Conservation (phyloP, 2,888 invertebrate genomes). For the Leptogaster cylindrica region DNA sequence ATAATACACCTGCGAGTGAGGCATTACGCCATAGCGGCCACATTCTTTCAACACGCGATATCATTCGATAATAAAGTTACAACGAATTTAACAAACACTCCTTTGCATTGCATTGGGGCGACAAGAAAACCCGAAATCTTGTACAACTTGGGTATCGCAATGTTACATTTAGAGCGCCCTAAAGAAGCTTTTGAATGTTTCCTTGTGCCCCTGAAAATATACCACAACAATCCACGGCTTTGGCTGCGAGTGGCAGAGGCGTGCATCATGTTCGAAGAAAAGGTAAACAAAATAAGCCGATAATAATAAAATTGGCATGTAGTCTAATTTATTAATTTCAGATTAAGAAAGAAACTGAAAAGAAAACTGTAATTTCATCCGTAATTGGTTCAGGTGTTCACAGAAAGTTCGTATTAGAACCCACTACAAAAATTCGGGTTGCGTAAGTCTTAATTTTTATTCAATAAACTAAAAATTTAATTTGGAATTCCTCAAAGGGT, state of each 20-base stretch:
- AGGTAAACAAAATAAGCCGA: too few species aligned
- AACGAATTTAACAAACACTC: constrained; percentile 52
- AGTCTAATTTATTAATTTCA: constrained; percentile 25
- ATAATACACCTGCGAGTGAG: constrained; percentile 61
- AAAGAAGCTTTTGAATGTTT: constrained; percentile 90
- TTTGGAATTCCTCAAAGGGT: constrained; percentile 55
- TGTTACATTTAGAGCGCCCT: constrained; percentile 81
- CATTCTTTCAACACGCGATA: constrained; percentile 61
- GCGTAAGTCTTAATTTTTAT: constrained; percentile 51
- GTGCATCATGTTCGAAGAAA: constrained; percentile 73
- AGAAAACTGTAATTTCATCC: constrained; percentile 50
- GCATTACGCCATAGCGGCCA: constrained; percentile 61
- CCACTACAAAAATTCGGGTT: constrained; percentile 50
- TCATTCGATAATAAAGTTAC: constrained; percentile 58
- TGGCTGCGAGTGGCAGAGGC: constrained; percentile 95
- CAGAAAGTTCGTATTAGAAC: constrained; percentile 51
- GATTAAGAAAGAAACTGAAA: constrained; percentile 49
- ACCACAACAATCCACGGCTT: constrained; percentile 85
- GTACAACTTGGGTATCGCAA: constrained; percentile 67
- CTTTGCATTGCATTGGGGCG: constrained; percentile 57
- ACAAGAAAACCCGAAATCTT: constrained; percentile 59
- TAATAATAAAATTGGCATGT: too few species aligned
- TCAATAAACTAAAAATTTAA: constrained; percentile 6
- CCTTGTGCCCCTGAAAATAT: constrained; percentile 82
- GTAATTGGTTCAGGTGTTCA: constrained; percentile 51